A percentile compares a stretch with the other conserved stretches of the same genome.
phyloP scores from a whole-genome alignment of 1,140 invertebrate species.

The Listronotus bonariensis region DNA sequence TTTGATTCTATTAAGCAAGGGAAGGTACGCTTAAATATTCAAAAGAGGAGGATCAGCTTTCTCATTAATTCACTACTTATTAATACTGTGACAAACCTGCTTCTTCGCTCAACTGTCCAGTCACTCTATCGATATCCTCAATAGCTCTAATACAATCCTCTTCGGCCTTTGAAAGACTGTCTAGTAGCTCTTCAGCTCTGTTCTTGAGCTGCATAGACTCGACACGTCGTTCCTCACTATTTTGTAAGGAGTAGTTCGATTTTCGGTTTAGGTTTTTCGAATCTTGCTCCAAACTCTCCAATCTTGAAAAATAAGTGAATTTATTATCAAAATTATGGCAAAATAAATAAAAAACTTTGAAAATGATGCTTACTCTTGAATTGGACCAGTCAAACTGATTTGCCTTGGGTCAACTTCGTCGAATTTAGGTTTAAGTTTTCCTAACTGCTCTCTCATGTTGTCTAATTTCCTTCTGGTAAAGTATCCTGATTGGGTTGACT shows the following conservation, averaged over 20 bases:
- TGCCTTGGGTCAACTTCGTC: constrained; percentile 66
- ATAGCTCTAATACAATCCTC: constrained; percentile 64
- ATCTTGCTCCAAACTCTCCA: constrained; percentile 63
- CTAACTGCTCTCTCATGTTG: constrained; percentile 72
- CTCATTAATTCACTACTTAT: too few relatives aligned
- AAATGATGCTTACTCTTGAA: constrained; percentile 52
- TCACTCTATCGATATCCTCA: constrained; percentile 67
- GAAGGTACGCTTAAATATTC: too few relatives aligned
- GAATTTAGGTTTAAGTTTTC: constrained; percentile 68
- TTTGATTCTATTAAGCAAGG: too few relatives aligned
- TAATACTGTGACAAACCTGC: constrained; percentile 55
- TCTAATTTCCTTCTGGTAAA: constrained; percentile 77
- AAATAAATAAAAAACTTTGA: too few relatives aligned
- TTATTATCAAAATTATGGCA: not conserved
- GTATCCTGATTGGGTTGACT: constrained; percentile 74
- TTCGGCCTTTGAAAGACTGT: constrained; percentile 60
- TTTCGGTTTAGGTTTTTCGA: constrained; percentile 64
- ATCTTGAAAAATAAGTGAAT: constrained; percentile 21
- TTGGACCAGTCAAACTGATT: constrained; percentile 58
- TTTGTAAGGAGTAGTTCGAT: constrained; percentile 54
- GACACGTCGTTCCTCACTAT: constrained; percentile 59
- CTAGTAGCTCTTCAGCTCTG: constrained; percentile 61
- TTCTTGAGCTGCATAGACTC: constrained; percentile 61
- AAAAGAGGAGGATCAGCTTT: too few relatives aligned
- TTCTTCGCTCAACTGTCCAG: constrained; percentile 68